phyloP scores from a whole-genome alignment of 2,113 vertebrate genomes.

The Elachura formosa region DNA sequence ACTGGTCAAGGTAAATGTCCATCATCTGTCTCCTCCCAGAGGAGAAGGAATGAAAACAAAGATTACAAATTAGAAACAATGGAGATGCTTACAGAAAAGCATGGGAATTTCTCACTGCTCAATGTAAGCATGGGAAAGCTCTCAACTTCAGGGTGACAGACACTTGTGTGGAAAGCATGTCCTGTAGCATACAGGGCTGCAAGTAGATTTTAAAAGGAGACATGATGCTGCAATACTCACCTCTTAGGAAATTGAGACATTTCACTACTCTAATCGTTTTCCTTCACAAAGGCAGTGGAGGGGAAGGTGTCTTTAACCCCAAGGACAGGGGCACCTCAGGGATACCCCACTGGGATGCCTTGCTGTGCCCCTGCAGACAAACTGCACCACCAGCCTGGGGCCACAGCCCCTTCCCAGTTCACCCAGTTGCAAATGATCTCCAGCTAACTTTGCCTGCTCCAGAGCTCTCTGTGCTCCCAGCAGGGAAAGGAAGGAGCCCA shows the following conservation, averaged over 20 bases:
- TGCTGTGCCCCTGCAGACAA: background rate
- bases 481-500: rapidly evolving
- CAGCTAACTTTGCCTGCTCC: background rate
- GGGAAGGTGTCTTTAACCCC: background rate
- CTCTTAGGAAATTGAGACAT: background rate
- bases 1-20: too few relatives aligned
- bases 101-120: too few relatives aligned
- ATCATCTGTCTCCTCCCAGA: too few relatives aligned
- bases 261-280: background rate
- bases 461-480: background rate
- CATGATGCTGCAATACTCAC: background rate
- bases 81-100: too few relatives aligned
- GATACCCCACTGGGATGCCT: background rate
- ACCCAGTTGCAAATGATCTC: background rate
- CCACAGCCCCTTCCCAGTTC: background rate
- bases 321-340: background rate
- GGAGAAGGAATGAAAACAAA: too few relatives aligned
- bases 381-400: background rate
- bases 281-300: background rate
- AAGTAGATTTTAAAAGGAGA: background rate
- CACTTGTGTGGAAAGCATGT: background rate
- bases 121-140: too few relatives aligned
- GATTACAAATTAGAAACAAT: too few relatives aligned
- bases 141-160: too few relatives aligned
- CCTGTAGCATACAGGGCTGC: background rate